Conservation (phyloP, 2,888 invertebrate species). For the Petrolisthes manimaculis region DNA sequence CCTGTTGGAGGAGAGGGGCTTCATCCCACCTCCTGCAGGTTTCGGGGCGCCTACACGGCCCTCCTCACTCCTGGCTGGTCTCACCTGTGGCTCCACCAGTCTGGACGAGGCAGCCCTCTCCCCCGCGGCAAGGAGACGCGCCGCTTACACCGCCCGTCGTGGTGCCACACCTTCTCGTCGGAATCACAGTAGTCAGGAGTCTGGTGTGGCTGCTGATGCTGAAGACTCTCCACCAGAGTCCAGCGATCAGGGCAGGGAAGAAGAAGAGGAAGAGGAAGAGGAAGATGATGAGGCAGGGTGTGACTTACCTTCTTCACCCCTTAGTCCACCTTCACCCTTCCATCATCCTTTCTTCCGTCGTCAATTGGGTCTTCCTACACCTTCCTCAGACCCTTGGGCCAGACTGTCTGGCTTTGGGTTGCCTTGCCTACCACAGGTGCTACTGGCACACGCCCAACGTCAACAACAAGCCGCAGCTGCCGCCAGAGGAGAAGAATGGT, state of each 20-base stretch:
- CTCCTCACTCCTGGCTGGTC: constrained; percentile 51
- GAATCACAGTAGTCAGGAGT: constrained; percentile 37
- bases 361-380: constrained; percentile 57
- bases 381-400: constrained; percentile 51
- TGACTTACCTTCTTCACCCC: constrained; percentile 62
- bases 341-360: constrained; percentile 64
- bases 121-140: constrained; percentile 36
- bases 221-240: constrained; percentile 34
- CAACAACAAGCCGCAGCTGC: constrained; percentile 48
- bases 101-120: constrained; percentile 54
- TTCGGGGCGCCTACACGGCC: constrained; percentile 62
- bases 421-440: constrained; percentile 53
- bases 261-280: constrained; percentile 38
- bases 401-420: constrained; percentile 64
- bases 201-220: constrained; percentile 22
- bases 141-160: constrained; percentile 48
- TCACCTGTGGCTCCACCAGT: constrained; percentile 57
- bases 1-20: constrained; percentile 54
- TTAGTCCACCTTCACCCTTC: constrained; percentile 65
- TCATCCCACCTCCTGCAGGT: constrained; percentile 65
- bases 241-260: constrained; percentile 27
- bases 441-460: constrained; percentile 50
- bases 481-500: constrained; percentile 43
- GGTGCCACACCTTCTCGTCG: constrained; percentile 37
- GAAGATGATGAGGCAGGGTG: constrained; percentile 51